phyloP scores from a whole-genome alignment of 2,113 vertebrate genomes.

The Camelus bactrianus region DNA sequence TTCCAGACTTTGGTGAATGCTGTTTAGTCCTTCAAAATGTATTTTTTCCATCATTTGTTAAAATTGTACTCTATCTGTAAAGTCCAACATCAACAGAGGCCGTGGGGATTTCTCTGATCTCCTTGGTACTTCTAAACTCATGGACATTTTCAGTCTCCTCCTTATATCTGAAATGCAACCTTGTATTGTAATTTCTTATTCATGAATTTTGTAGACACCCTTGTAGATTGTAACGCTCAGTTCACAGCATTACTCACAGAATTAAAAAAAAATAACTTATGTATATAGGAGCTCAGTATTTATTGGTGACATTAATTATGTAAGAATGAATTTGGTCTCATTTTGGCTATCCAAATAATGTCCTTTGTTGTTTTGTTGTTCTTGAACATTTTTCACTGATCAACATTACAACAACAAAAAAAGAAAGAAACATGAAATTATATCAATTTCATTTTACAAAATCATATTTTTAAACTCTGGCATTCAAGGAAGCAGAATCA shows the following conservation, averaged over 20 bases:
- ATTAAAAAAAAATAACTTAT: neutral
- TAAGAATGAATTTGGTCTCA: neutral
- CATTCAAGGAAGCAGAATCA: neutral
- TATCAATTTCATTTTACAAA: conserved; percentile 6
- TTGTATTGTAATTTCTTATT: neutral
- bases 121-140: neutral
- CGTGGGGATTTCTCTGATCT: neutral
- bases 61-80: neutral
- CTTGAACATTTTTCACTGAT: neutral
- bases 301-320: neutral
- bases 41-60: neutral
- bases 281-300: neutral
- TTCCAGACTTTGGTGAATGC: neutral
- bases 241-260: neutral
- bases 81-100: neutral
- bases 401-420: neutral
- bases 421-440: neutral
- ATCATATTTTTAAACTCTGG: neutral
- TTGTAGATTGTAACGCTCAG: neutral
- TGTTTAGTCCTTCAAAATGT: neutral
- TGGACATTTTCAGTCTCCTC: neutral
- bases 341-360: neutral
- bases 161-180: neutral
- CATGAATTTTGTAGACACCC: neutral
- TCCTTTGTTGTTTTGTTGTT: neutral